Evolutionary conservation across 2,113 vertebrate species (phyloP), one percentile per base, ranked within the genome.

Genomic region (Takifugu bimaculatus): DNA sequence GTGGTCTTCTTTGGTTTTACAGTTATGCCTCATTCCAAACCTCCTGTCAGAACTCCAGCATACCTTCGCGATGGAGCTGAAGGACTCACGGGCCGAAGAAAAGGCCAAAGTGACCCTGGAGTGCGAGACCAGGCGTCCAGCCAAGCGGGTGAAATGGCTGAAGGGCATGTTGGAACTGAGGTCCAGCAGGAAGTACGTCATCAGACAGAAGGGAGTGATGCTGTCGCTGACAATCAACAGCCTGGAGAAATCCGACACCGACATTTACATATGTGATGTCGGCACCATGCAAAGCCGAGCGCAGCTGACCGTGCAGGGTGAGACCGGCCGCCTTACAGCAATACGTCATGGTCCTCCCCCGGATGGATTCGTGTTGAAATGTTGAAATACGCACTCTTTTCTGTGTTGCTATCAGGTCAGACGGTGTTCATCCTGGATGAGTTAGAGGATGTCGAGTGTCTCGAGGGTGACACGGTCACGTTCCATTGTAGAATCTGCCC

Each of bases 401-500:
- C 20, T 20, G 20, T 75, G 72, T 67, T 68, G 82, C 60, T 65
- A 68, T 60, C 67, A 98, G 94, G 90, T 80, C 93, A 91, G 77
- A 93, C 75, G 66, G 92, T 96, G 43, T 73, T 89, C 65, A 92
- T 97, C 66, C 80, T 87, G 1, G 93, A 96, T 85, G 93, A 92
- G 55, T 85, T 96, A 35, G 91, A 95, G 80, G 93, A 96, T 39
- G 65, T 78, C 0, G 90, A 91, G 60, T 93, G 94, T 70, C 90
- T 90, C 13, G 94, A 96, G 84, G 92, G 92, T 2, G 91, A 92
- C 65, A 93, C 91, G 0, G 92, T 93, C 45, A 86, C 79, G 45
- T 95, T 97, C 83, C 88, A 84, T 53, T 97, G 95, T 83, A 91
- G 88, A 4, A 88, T 97, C 69, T 93, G 90, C 79, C 94, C 95